Base-by-base conservation (phyloP, 30 jellyfish, hydroid and myxozoan species). In the Catostylus mosaicus region DNA sequence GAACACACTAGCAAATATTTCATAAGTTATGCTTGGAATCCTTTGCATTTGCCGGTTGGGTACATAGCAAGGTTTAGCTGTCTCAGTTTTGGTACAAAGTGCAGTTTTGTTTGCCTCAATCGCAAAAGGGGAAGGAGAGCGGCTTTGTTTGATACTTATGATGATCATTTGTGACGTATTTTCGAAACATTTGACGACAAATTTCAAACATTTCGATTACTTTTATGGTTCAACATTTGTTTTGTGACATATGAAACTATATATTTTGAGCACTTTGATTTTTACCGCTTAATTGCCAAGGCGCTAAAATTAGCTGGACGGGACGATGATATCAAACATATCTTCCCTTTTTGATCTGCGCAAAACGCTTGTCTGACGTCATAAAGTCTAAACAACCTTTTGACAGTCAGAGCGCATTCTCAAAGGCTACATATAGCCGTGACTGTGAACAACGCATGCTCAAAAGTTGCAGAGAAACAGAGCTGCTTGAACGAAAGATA, bases 231-330 rank as follows among this genome's bases (percentile, higher is more conserved):
- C 36, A 59, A 59, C 71, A 59, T 59, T 59, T 59, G 19, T 59
- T 59, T 37, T 59, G 1, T 27, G 71, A 59, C 19, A 59, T 59
- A 27, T 59, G 71, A 59, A 23, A 23, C 71, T 59, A 37, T 59
- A 22, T 12, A 59, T 1, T 52, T 59, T 3, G 8, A 4, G 24
- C 26, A 59, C 71, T 59, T 59, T 59, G 71, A 59, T 7, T 18
- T 18, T 1, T 59, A 3, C 71, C 71, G 16, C 71, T 43, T 43
- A 43, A 43, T 43, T 16, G 16, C 8, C 56, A 16, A 43, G 16
- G 56, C 16, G 8, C 56, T 43, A 43, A 43, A 43, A 43, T 43
- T 43, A 43, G 56, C 56, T 43, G 56, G 56, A 43, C 16, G 16
- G n/a, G n/a, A n/a, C n/a, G n/a, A n/a, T n/a, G n/a, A n/a, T n/a